Conservation (phyloP, 2,888 invertebrate genomes). For the Apomyelois bistriatella region DNA sequence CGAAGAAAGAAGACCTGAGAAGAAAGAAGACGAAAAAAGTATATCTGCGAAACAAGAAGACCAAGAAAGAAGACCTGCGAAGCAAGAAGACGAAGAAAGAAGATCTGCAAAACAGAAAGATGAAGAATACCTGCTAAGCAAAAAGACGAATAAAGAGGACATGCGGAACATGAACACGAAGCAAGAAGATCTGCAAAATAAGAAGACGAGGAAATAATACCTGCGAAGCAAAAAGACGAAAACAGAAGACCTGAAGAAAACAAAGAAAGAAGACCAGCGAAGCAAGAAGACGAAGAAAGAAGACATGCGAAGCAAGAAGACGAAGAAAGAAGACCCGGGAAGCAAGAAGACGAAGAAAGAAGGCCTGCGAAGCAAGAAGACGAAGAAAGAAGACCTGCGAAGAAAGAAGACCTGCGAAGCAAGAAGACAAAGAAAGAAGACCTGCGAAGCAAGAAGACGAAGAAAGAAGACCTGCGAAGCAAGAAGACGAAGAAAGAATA, state of each 20-base stretch:
- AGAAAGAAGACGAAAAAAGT: constrained; percentile 7
- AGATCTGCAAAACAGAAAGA: neutral
- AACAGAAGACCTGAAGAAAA: constrained; percentile 18
- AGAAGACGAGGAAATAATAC: constrained; percentile 14
- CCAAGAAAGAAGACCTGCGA: constrained; percentile 14
- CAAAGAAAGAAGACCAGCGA: neutral
- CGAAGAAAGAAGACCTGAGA: constrained; percentile 12
- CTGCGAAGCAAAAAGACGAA: constrained; percentile 7
- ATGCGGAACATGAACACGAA: neutral
- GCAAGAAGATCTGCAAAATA: constrained; percentile 3
- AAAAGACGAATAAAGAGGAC: neutral
- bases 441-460: constrained; percentile 9
- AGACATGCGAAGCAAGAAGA: constrained; percentile 10
- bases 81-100: neutral
- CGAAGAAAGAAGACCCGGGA: constrained; percentile 16
- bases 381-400: constrained; percentile 14
- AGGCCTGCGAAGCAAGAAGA: constrained; percentile 8
- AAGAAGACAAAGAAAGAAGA: constrained; percentile 17
- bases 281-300: constrained; percentile 11
- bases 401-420: constrained; percentile 16
- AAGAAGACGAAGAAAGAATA: neutral
- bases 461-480: constrained; percentile 12
- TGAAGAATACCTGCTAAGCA: neutral
- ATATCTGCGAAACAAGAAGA: neutral
- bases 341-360: constrained; percentile 1